Base-by-base conservation (phyloP, 1,140 invertebrate species). In the Sitobion miscanthi region DNA sequence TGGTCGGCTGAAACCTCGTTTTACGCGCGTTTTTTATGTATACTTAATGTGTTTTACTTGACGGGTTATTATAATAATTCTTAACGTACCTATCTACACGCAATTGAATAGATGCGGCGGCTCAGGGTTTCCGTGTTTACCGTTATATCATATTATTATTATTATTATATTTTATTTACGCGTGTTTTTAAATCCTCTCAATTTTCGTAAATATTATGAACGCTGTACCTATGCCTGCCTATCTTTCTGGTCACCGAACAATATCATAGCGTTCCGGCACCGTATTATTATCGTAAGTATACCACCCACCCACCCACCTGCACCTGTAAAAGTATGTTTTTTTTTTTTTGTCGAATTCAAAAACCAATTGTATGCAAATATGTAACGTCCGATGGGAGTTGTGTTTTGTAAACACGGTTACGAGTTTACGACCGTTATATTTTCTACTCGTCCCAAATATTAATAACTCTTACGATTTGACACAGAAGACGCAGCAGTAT, bases 201-300 rank as follows among this genome's bases (percentile, higher is more conserved):
- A n/a, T 88, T 35, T 88, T 49, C 11, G 88, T 89, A n/a, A 38
- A 57, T 8, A 85, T 45, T 45, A 87, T 42, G 57, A 89, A 89
- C 23, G 42, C 49, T 5, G 1, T 35, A 52, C 2, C 0, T 52
- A 17, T 52, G 21, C 20, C 42, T 25, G 1, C 45, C 25, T 30
- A 49, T 45, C 42, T 42, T 89, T 57, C 35, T 89, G 35, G 52
- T 89, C 88, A 57, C 88, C 42, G 88, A 89, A 89, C 52, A 89
- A 57, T 54, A 89, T 38, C n/a, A 52, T 89, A 25, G 45, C 45
- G 83, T 89, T 23, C 35, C 20, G 9, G 8, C 87, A 23, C 35
- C 21, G 14, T 35, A 54, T 6, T 7, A 54, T 54, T 54, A 21
- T 7, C 21, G 20, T 45, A n/a, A 0, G 30, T 69, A 69, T 14